Conservation (phyloP, 1,140 invertebrate species). For the Schmidtea mediterranea region DNA sequence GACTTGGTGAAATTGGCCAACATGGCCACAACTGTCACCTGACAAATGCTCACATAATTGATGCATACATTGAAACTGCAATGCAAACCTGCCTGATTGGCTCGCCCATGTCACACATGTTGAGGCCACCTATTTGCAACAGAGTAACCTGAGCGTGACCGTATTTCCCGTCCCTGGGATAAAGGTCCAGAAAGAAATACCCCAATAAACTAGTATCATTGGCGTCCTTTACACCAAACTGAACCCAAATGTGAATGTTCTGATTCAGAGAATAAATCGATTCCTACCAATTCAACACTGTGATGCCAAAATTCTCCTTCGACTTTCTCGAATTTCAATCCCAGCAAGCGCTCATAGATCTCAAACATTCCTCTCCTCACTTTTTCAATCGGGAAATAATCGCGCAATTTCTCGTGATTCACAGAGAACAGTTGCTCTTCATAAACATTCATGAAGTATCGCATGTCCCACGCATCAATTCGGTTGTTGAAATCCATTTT, state of each 20-base stretch:
- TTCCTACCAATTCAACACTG: conserved; percentile 19
- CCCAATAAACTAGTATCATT: conserved; percentile 23
- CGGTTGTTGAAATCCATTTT: conserved; percentile 25
- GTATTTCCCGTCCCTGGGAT: conserved; percentile 33
- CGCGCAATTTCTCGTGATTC: conserved; percentile 29
- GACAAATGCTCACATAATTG: conserved; percentile 12
- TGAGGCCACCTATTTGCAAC: conserved; percentile 11
- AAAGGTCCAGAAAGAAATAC: conserved; percentile 33
- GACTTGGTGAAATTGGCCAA: conserved; percentile 33
- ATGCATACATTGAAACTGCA: no score
- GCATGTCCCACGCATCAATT: conserved; percentile 30
- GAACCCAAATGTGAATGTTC: background rate
- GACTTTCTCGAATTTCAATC: conserved; percentile 28
- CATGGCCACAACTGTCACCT: conserved; percentile 30
- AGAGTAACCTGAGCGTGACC: conserved; percentile 30
- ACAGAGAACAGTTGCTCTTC: conserved; percentile 31
- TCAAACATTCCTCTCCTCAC: conserved; percentile 30
- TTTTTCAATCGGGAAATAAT: conserved; percentile 31
- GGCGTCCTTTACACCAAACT: conserved; percentile 28
- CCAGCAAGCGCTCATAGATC: conserved; percentile 31
- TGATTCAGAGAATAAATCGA: background rate
- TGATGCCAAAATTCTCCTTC: conserved; percentile 28
- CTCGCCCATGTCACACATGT: background rate
- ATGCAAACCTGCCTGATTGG: background rate
- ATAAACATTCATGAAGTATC: conserved; percentile 29